Percentiles rank a stretch among this genome's conserved stretches.
phyloP scores from a whole-genome alignment of 2,113 vertebrate species.

The Recurvirostra avosetta region DNA sequence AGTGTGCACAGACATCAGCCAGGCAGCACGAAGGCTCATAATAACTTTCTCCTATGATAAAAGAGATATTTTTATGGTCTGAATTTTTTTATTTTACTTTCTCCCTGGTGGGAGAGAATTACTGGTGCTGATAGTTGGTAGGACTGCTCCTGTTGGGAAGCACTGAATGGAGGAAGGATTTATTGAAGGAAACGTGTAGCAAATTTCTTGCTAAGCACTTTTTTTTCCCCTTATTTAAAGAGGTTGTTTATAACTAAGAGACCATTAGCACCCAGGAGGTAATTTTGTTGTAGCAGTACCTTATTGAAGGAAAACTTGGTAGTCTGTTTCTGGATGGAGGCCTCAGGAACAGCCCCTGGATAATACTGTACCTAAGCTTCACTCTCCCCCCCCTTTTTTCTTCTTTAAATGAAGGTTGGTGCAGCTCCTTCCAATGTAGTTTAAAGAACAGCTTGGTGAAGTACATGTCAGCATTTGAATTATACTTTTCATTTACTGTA shows the following conservation, averaged over 20 bases:
- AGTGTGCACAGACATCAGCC: neutral
- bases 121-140: neutral
- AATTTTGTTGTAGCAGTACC: neutral
- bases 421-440: neutral
- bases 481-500: slow-evolving; percentile 12
- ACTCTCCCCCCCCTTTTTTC: neutral
- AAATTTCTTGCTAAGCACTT: neutral
- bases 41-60: slow-evolving; percentile 1
- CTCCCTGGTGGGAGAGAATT: slow-evolving; percentile 15
- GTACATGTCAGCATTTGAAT: neutral
- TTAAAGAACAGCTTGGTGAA: neutral
- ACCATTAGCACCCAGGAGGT: neutral
- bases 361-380: neutral
- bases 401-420: neutral
- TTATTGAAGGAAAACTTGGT: slow-evolving; percentile 22
- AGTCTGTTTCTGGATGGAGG: slow-evolving; percentile 9
- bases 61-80: neutral
- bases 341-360: neutral
- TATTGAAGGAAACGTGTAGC: slow-evolving; percentile 14
- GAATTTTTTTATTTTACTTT: slow-evolving; percentile 32
- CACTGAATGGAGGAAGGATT: slow-evolving; percentile 6
- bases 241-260: slow-evolving; percentile 26
- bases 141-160: slow-evolving; percentile 26
- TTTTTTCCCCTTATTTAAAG: neutral
- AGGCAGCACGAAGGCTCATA: neutral